Evolutionary conservation across 2,888 invertebrate species (phyloP), one percentile per base, ranked within the genome.

Genomic region (Sturmia bella): DNA sequence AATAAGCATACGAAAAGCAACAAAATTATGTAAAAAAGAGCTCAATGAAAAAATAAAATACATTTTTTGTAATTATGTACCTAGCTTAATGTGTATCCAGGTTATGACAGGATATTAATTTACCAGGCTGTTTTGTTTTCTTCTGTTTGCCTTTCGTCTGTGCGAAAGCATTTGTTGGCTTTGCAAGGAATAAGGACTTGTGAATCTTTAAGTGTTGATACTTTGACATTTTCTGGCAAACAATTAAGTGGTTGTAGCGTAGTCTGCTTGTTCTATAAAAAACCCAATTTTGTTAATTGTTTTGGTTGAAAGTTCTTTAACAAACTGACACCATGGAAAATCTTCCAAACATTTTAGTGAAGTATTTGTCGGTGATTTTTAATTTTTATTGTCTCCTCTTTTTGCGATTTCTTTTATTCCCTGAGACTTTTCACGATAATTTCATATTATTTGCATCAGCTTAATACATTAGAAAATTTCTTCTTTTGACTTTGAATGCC

Each of bases 21-120:
- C 37, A 2, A 37, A 59, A 54, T 54, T n/a, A n/a, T n/a, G 54
- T 11, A 24, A 54, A 61, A 73, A 70, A 48, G n/a, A 41, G 9
- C 41, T 43, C 39, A 12, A 32, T 17, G 63, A 56, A 59, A 75
- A 73, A 68, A 59, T 24, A 37, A 61, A 21, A 52, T 43, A 57
- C 21, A 74, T 41, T 74, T 73, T 81, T 74, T 69, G 77, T 77
- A 77, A 81, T 81, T 81, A 81, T 57, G n/a, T n/a, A n/a, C n/a
- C 69, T 39, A 63, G 81, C 77, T 81, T 81, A 81, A 77, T 81
- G 81, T 81, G 57, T 64, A 68, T 73, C 63, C 24, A 50, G 68
- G 77, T 81, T 81, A 81, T 81, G 81, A 77, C 81, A 73, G 81
- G 73, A 77, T 77, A 81, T 81, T 81, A 77, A 81, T 77, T 77